A percentile compares a stretch with the other conserved stretches of the same genome.
Evolutionary conservation across 2,888 invertebrate species (phyloP).

Genomic region (Hypercompe scribonia): DNA sequence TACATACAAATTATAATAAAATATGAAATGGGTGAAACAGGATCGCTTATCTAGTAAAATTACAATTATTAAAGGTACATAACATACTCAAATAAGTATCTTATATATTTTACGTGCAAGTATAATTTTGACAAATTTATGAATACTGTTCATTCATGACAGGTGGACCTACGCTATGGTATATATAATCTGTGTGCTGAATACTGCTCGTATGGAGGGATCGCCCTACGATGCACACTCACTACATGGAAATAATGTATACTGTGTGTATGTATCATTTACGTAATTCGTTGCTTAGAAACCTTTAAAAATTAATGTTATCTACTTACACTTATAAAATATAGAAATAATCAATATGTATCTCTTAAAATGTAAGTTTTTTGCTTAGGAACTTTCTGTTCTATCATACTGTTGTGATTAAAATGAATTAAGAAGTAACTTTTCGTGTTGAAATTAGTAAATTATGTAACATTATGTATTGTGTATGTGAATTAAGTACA

Average conservation of each 20-base stretch:
- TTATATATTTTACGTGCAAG: slow-evolving; percentile 33
- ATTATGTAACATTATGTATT: slow-evolving; percentile 21
- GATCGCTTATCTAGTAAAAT: slow-evolving; percentile 58
- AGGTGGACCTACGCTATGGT: slow-evolving; percentile 17
- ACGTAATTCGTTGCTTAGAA: slow-evolving; percentile 84
- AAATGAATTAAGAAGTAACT: slow-evolving; percentile 13
- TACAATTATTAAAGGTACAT: slow-evolving; percentile 49
- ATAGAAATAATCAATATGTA: slow-evolving; percentile 72
- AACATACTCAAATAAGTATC: slow-evolving; percentile 33
- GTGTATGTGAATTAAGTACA: slow-evolving; percentile 48
- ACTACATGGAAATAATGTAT: slow-evolving; percentile 50
- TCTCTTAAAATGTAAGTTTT: slow-evolving; percentile 72
- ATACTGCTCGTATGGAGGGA: slow-evolving; percentile 39
- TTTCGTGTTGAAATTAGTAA: not conserved
- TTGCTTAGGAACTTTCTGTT: slow-evolving; percentile 83
- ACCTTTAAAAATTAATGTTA: slow-evolving; percentile 77
- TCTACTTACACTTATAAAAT: slow-evolving; percentile 76
- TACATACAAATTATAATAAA: slow-evolving; percentile 68
- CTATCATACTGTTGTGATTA: slow-evolving; percentile 66
- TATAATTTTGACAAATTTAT: slow-evolving; percentile 32
- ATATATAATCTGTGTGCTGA: slow-evolving; percentile 15
- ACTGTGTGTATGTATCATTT: slow-evolving; percentile 64
- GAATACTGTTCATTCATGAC: slow-evolving; percentile 51
- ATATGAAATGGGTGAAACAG: slow-evolving; percentile 73
- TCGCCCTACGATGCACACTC: slow-evolving; percentile 30